Percentiles rank a stretch among this genome's conserved stretches.
Evolutionary conservation across 1,140 invertebrate species (phyloP).

Genomic region (Prorops nasuta): DNA sequence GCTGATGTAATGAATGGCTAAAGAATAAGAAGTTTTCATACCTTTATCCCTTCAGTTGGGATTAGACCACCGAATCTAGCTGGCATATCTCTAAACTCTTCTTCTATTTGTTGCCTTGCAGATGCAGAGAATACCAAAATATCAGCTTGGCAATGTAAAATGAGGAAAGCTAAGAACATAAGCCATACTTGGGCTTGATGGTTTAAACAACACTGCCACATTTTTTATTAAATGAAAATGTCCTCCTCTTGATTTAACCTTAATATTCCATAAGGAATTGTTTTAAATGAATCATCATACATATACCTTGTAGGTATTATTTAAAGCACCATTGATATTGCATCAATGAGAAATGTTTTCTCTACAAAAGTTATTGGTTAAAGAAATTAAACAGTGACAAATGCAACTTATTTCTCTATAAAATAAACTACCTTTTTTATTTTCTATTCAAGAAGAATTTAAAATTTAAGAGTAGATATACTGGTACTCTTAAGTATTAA

Average conservation of each 20-base stretch:
- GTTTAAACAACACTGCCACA: conserved; percentile 33
- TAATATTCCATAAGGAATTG: conserved; percentile 8
- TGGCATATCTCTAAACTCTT: conserved; percentile 69
- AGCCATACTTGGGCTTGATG: conserved; percentile 35
- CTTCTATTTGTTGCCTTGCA: conserved; percentile 58
- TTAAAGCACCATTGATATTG: not conserved
- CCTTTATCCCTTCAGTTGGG: conserved; percentile 58
- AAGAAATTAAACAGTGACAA: too few relatives aligned
- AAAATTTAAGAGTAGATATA: too few relatives aligned
- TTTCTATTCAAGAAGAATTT: too few relatives aligned
- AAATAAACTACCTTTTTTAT: too few relatives aligned
- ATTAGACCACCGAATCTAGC: conserved; percentile 66
- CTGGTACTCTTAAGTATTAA: too few relatives aligned
- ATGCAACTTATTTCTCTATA: too few relatives aligned
- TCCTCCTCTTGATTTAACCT: conserved; percentile 20
- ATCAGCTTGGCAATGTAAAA: conserved; percentile 46
- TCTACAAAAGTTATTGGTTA: too few relatives aligned
- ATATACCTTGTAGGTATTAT: not conserved
- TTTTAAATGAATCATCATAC: not conserved
- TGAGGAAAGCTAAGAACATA: conserved; percentile 25
- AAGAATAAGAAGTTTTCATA: conserved; percentile 25
- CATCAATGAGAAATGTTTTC: too few relatives aligned
- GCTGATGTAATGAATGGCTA: conserved; percentile 2
- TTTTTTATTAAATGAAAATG: conserved; percentile 26
- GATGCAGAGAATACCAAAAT: conserved; percentile 53